phyloP scores from a whole-genome alignment of 2,888 invertebrate species.

The Troides aeacus region DNA sequence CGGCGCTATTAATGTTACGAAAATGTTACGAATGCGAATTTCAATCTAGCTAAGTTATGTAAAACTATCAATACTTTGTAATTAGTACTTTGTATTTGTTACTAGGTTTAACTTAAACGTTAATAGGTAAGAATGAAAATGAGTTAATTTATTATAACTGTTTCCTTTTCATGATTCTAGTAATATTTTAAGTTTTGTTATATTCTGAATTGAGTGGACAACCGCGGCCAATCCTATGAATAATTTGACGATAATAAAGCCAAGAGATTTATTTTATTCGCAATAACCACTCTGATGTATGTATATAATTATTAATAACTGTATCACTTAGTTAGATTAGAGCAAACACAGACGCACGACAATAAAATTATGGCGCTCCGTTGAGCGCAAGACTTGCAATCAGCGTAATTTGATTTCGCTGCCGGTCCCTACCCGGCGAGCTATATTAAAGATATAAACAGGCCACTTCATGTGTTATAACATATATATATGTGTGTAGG shows the following conservation, averaged over 20 bases:
- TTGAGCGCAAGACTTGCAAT: slow-evolving; percentile 47
- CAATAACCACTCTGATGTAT: slow-evolving; percentile 11
- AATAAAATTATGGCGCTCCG: slow-evolving; percentile 48
- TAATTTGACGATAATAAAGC: background rate
- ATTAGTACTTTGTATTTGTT: background rate
- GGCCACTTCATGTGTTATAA: slow-evolving; percentile 29
- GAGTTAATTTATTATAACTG: too few species aligned
- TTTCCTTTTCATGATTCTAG: too few species aligned
- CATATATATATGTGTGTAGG: slow-evolving; percentile 10
- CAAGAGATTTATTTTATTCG: slow-evolving; percentile 10
- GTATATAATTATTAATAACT: slow-evolving; percentile 30
- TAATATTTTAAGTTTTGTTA: background rate
- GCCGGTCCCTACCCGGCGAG: slow-evolving; percentile 29
- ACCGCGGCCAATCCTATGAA: too few species aligned
- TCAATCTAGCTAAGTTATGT: background rate
- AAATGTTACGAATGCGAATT: background rate
- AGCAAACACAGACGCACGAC: slow-evolving; percentile 34
- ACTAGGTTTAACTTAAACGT: background rate
- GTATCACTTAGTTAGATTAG: slow-evolving; percentile 32
- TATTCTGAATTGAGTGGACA: background rate
- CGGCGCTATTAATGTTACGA: slow-evolving; percentile 17
- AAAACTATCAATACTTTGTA: background rate
- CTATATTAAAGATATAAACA: slow-evolving; percentile 29
- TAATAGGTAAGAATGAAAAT: background rate
- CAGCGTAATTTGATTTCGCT: slow-evolving; percentile 41